Evolutionary conservation across 92 coral and sea anemone species (phyloP).

Genomic region (Montipora capitata): DNA sequence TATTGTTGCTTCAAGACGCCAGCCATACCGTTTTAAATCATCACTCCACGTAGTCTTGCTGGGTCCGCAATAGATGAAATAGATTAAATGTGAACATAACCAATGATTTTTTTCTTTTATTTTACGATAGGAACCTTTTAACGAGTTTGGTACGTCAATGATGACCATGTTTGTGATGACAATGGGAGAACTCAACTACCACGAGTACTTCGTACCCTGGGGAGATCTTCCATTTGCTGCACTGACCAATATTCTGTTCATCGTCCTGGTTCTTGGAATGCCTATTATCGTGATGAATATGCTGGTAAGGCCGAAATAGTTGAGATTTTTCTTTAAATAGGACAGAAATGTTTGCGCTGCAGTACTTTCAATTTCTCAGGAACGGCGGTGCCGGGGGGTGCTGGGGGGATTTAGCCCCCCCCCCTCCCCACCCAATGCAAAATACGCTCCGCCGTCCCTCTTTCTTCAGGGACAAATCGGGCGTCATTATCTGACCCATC

Average conservation of each 20-base stretch:
- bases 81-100: too few relatives aligned
- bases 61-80: too few relatives aligned
- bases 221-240: conserved; percentile 66
- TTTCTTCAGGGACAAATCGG: too few relatives aligned
- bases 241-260: conserved; percentile 78
- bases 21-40: too few relatives aligned
- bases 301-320: conserved; percentile 73
- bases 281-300: conserved; percentile 94
- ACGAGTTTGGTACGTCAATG: conserved; percentile 63
- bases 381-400: too few relatives aligned
- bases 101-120: not conserved
- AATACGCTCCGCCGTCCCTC: too few relatives aligned
- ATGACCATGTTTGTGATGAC: conserved; percentile 95
- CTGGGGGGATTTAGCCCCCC: too few relatives aligned
- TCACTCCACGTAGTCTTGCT: not conserved
- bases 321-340: not conserved
- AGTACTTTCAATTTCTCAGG: too few relatives aligned
- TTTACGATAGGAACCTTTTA: conserved; percentile 55
- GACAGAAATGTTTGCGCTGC: too few relatives aligned
- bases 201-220: conserved; percentile 77
- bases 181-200: conserved; percentile 87
- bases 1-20: too few relatives aligned
- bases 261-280: conserved; percentile 89
- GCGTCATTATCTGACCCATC: too few relatives aligned
- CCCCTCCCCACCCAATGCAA: too few relatives aligned